Percentiles rank a stretch among this genome's conserved stretches.
phyloP scores from a whole-genome alignment of 2,888 invertebrate species.

The Lymantria dispar region DNA sequence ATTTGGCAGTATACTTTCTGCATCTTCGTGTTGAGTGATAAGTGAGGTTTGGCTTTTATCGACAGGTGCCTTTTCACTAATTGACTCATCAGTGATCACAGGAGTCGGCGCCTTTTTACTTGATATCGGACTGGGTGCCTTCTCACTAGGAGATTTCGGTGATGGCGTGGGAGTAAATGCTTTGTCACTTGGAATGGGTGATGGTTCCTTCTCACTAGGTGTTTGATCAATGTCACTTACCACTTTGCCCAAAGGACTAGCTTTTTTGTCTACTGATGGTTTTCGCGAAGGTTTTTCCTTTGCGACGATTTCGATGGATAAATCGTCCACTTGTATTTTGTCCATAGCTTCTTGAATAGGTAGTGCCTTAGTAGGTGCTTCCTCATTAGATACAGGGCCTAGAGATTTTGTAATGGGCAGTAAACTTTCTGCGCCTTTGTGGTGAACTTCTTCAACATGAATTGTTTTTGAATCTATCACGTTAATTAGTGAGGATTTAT shows the following conservation, averaged over 20 bases:
- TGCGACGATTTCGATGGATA: too few species aligned
- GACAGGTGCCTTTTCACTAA: background rate
- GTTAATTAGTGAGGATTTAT: background rate
- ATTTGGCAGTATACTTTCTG: background rate
- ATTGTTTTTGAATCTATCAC: too few species aligned
- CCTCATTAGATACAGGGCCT: background rate
- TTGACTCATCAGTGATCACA: background rate
- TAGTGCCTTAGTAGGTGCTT: background rate
- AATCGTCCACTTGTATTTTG: too few species aligned
- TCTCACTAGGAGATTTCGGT: background rate
- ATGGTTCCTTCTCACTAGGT: background rate
- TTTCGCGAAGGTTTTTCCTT: too few species aligned
- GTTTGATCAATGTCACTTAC: background rate
- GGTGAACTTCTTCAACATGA: too few species aligned
- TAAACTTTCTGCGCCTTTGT: background rate
- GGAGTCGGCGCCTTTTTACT: slow-evolving; percentile 6
- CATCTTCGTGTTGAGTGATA: background rate
- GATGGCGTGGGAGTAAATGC: slow-evolving; percentile 1
- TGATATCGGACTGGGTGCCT: background rate
- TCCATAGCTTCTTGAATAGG: background rate
- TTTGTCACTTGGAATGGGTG: background rate
- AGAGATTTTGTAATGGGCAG: background rate
- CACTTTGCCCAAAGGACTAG: slow-evolving; percentile 1
- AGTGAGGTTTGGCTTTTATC: background rate
- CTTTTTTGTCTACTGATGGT: background rate